Base-by-base conservation (phyloP, 2,797 vertebrate species). In the Arctocebus calabarensis region DNA sequence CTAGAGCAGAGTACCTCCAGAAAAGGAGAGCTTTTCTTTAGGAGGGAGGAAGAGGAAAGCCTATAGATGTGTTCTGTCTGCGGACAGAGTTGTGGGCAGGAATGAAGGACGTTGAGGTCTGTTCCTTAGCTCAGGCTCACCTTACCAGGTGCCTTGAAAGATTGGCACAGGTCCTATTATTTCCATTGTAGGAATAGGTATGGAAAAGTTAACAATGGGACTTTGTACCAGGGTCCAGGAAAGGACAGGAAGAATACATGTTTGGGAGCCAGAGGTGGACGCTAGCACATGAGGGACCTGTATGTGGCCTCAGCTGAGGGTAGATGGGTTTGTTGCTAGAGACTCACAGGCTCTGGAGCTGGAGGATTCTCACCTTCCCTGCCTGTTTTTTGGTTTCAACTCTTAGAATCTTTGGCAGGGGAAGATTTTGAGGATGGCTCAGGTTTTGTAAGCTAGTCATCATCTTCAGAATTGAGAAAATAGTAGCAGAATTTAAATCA, bases 391-490 rank as follows among this genome's bases (percentile, higher is more conserved):
- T 94, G 68, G 45, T 84, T 95, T 94, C 19, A n/a, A 2, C 12
- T 66, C 32, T 78, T 86, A 29, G 14, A 62, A 62, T 91, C 45
- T 64, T 96, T 81, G 64, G 37, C 45, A 92, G 40, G 52, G 32
- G 40, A 70, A 55, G 48, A 59, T 73, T 48, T 75, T 87, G 32
- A 86, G 79, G 91, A 97, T 86, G 34, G 16, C 55, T 66, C 0
- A 2, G 7, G 25, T 92, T 32, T 59, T 74, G 7, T 78, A 64
- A 75, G 34, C 71, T 94, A 77, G 77, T 78, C 48, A 83, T 59
- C 64, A 66, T 77, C 37, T 87, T 91, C 43, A 85, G 91, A 94
- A 92, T 14, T 88, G 74, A 92, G 84, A 83, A 92, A 70, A 90
- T 22, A 68, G 59, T 71, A 43, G 34, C 37, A 90, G 66, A 48